These are phyloP conservation scores for Autographa pulchrina DNA, from an alignment of 2,888 invertebrate species.

Conservation along the genomic window DNA sequence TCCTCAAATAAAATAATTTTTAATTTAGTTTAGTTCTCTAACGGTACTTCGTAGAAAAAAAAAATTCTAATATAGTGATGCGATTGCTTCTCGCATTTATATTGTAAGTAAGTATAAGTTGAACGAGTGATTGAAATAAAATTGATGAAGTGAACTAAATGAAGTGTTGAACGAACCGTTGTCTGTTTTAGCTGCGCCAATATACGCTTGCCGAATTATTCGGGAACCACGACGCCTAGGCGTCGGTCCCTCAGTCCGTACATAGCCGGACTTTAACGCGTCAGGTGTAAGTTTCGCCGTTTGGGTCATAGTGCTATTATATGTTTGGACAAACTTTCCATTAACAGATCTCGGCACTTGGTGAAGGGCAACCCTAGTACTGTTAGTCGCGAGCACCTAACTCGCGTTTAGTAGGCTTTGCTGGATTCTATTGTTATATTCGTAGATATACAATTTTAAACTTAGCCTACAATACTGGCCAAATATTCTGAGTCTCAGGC, in stretches of 20 bases:
- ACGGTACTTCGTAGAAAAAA: slow-evolving; percentile 29
- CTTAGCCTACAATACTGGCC: neutral
- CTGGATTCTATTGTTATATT: slow-evolving; percentile 53
- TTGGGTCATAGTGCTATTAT: slow-evolving; percentile 73
- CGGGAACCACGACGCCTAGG: slow-evolving; percentile 83
- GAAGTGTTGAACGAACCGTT: slow-evolving; percentile 69
- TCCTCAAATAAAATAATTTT: slow-evolving; percentile 23
- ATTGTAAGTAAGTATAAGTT: slow-evolving; percentile 13
- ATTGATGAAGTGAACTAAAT: slow-evolving; percentile 28
- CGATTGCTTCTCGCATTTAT: neutral
- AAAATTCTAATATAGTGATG: neutral
- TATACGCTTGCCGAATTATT: slow-evolving; percentile 87
- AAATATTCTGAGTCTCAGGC: too few relatives aligned
- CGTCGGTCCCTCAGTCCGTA: slow-evolving; percentile 67
- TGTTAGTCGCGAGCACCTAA: slow-evolving; percentile 66
- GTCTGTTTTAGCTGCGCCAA: slow-evolving; percentile 88
- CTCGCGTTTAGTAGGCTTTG: slow-evolving; percentile 70
- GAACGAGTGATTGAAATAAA: slow-evolving; percentile 33
- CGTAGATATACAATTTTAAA: slow-evolving; percentile 57
- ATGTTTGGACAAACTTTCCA: slow-evolving; percentile 74
- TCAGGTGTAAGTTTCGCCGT: slow-evolving; percentile 82
- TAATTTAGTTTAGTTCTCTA: slow-evolving; percentile 31
- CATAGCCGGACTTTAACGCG: slow-evolving; percentile 74
- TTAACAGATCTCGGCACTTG: slow-evolving; percentile 73
- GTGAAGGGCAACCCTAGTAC: slow-evolving; percentile 58